Evolutionary conservation across 2,113 vertebrate species (phyloP).

Genomic region (Neogale vison): DNA sequence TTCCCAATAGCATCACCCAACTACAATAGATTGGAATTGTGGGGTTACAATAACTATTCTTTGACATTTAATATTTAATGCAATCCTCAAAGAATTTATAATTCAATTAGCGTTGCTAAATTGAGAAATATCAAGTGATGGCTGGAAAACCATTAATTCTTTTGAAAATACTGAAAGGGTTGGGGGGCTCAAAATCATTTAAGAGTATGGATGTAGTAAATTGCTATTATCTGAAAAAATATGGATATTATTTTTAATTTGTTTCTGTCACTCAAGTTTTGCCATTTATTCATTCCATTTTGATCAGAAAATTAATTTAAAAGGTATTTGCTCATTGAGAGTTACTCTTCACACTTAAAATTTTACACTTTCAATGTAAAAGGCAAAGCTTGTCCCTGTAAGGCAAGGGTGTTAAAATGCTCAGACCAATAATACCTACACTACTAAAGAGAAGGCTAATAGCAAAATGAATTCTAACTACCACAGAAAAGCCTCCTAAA

Average conservation of each 20-base stretch:
- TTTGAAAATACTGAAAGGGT: constrained; percentile 2
- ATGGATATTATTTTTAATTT: not conserved
- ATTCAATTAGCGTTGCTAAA: constrained; percentile 46
- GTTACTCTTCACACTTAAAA: not conserved
- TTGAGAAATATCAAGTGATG: not conserved
- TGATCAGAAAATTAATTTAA: constrained; percentile 43
- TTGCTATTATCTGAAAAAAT: not conserved
- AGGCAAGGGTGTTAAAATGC: not conserved
- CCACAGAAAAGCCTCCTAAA: not conserved
- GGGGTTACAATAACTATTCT: constrained; percentile 1
- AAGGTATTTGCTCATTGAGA: not conserved
- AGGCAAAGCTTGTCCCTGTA: not conserved
- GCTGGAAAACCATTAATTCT: constrained; percentile 3
- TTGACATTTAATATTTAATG: constrained; percentile 61
- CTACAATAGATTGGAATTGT: not conserved
- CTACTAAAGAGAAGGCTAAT: not conserved
- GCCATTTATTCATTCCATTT: not conserved
- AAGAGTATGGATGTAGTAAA: not conserved
- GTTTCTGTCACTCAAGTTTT: not conserved
- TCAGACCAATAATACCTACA: not conserved
- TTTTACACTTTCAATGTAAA: not conserved
- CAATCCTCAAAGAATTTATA: constrained; percentile 52
- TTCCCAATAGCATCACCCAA: not conserved
- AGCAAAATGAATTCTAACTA: not conserved
- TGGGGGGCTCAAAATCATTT: constrained; percentile 18